These are phyloP conservation scores for Progne subis DNA, from an alignment of 2,113 vertebrate species.

Conservation along the genomic window DNA sequence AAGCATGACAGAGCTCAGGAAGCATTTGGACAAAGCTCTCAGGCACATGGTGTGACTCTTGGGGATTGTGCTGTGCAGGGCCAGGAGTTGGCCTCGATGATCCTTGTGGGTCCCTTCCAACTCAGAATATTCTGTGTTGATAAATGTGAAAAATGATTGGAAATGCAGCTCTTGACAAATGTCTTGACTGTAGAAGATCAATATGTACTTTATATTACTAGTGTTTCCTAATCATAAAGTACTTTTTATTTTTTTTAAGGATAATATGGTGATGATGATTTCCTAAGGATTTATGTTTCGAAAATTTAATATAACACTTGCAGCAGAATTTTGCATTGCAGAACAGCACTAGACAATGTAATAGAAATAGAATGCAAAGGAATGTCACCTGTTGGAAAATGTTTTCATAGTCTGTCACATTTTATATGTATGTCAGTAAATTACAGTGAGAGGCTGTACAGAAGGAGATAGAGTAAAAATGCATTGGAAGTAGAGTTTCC, in stretches of 20 bases:
- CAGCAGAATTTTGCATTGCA: conserved; percentile 6
- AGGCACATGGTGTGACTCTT: not conserved
- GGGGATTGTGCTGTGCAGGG: not conserved
- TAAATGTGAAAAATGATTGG: not conserved
- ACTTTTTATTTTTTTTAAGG: not conserved
- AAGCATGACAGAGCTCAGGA: not conserved
- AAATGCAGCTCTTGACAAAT: not conserved
- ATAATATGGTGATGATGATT: not conserved
- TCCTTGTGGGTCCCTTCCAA: not conserved
- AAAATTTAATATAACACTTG: not conserved
- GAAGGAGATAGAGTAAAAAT: conserved; percentile 5
- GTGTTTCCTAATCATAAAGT: not conserved
- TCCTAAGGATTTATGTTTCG: not conserved
- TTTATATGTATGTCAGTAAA: conserved; percentile 16
- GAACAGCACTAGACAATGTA: not conserved
- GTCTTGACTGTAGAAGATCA: not conserved
- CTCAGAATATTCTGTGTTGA: not conserved
- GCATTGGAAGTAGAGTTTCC: not conserved
- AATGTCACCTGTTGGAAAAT: conserved; percentile 2
- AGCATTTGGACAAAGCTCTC: not conserved
- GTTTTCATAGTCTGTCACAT: conserved; percentile 11
- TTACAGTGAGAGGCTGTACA: not conserved
- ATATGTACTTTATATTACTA: not conserved
- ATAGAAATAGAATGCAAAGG: conserved; percentile 7
- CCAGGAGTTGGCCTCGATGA: accelerated